phyloP scores from a whole-genome alignment of 2,888 invertebrate genomes.

The Drosophila kanekoi region DNA sequence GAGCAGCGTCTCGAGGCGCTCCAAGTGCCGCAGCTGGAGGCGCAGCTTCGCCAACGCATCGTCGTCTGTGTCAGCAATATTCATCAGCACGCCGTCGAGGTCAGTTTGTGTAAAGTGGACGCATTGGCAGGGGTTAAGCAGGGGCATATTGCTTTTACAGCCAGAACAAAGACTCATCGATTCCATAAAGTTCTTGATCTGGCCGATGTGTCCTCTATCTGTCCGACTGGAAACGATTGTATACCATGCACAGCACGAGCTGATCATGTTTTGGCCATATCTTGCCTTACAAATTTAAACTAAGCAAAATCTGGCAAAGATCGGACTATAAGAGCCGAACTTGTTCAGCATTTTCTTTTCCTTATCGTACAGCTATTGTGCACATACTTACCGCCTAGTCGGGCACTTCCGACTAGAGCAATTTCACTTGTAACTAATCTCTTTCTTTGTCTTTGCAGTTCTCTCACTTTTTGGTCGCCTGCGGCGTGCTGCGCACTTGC shows the following conservation, averaged over 20 bases:
- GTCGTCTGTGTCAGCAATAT: slow-evolving; percentile 92
- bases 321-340: too few species aligned
- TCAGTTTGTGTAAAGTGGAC: slow-evolving; percentile 77
- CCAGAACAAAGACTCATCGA: too few species aligned
- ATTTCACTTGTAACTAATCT: neutral
- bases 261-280: too few species aligned
- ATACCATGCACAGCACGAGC: too few species aligned
- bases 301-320: too few species aligned
- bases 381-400: neutral
- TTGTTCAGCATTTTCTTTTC: too few species aligned
- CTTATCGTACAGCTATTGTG: neutral
- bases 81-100: slow-evolving; percentile 91
- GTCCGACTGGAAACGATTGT: too few species aligned
- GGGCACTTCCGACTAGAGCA: neutral
- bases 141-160: too few species aligned
- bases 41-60: slow-evolving; percentile 87
- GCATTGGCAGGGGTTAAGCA: too few species aligned
- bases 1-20: slow-evolving; percentile 90
- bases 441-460: slow-evolving; percentile 87
- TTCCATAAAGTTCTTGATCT: too few species aligned
- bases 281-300: too few species aligned
- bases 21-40: slow-evolving; percentile 88
- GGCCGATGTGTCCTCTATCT: too few species aligned
- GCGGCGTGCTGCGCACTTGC: slow-evolving; percentile 92
- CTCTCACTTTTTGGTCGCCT: slow-evolving; percentile 93